Base-by-base conservation (phyloP, 2,113 vertebrate genomes). In the Chloroceryle aenea region DNA sequence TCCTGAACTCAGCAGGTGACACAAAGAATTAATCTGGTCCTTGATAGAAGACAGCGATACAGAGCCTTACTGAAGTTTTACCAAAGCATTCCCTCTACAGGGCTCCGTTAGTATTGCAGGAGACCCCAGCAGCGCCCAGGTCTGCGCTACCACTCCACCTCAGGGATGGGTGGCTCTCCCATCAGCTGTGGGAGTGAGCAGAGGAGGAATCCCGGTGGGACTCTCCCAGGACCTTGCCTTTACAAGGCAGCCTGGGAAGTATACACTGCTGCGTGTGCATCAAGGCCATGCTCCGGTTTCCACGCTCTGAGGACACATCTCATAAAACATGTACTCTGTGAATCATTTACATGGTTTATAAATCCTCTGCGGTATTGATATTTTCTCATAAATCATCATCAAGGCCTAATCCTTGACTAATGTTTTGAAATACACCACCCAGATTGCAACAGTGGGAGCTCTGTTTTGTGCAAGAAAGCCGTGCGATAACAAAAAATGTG, bases 51-150 rank as follows among this genome's bases (percentile, higher is more conserved):
- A 43, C 42, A 66, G 34, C 2, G 2, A 52, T 20, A 22, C n/a
- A 56, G 40, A 47, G 74, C 29, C 23, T 72, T 58, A 34, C 13
- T 75, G 73, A 97, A 97, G 92, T 78, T 84, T 97, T 95, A 96
- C 93, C 83, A 42, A 97, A 97, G 95, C 82, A 52, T 97, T 93
- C 97, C 97, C 97, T 97, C 97, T 97, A 43, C 96, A 97, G 97
- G 96, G 45, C 85, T 79, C 11, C 36, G 0, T 29, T 17, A 94
- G 97, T 83, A 97, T 56, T 97, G 85, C 97, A 97, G 82, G 75
- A 66, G n/a, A 8, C 61, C 30, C 38, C 20, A 4, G 2, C 29
- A 9, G 25, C 10, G 29, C 75, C 56, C 75, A 10, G 68, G 27
- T 64, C 64, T 7, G 4, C 5, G 45, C 62, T 69, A 16, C 27